Conservation (phyloP, 2,888 invertebrate genomes). For the Mystacides longicornis region DNA sequence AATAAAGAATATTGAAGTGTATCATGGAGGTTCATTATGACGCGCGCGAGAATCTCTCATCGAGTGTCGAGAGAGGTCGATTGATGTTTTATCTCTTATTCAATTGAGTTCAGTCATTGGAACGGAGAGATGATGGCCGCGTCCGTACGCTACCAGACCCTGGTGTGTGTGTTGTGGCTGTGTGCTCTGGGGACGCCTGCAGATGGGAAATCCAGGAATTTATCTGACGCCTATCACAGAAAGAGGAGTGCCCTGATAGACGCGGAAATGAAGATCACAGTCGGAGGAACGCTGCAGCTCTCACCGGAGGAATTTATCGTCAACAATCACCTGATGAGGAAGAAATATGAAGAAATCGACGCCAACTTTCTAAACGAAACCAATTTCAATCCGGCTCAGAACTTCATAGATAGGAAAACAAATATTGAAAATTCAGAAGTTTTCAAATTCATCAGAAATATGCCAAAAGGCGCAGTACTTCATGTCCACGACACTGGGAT, state of each 20-base stretch:
- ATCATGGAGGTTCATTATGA: too few species aligned
- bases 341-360: slow-evolving; percentile 48
- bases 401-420: slow-evolving; percentile 55
- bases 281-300: slow-evolving; percentile 49
- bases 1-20: too few species aligned
- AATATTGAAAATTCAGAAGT: slow-evolving; percentile 55
- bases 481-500: slow-evolving; percentile 64
- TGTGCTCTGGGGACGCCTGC: not conserved
- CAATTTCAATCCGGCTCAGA: slow-evolving; percentile 56
- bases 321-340: slow-evolving; percentile 52
- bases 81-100: too few species aligned
- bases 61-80: too few species aligned
- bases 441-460: slow-evolving; percentile 54
- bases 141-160: not conserved
- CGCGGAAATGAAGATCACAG: slow-evolving; percentile 1
- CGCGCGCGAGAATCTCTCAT: too few species aligned
- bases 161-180: not conserved
- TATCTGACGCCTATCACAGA: not conserved
- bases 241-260: not conserved
- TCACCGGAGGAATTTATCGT: slow-evolving; percentile 43
- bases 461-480: slow-evolving; percentile 71
- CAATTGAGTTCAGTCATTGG: too few species aligned
- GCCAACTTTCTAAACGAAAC: slow-evolving; percentile 48
- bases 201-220: not conserved
- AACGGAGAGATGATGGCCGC: not conserved